Percentiles rank a stretch among this genome's conserved stretches.
phyloP scores from a whole-genome alignment of 2,888 invertebrate species.

The Hirtodrosophila duncani region DNA sequence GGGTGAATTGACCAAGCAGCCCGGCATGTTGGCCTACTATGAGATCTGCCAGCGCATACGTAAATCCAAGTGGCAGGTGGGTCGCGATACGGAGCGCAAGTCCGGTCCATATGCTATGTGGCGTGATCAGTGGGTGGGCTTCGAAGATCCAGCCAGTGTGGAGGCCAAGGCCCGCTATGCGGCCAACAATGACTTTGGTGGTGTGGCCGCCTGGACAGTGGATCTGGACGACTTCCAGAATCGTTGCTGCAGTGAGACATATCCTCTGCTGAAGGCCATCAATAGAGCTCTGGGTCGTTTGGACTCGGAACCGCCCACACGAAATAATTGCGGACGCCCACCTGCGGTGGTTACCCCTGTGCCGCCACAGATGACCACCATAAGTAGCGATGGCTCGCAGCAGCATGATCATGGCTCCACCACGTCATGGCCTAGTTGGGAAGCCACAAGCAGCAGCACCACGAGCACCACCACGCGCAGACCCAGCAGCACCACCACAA shows the following conservation, averaged over 20 bases:
- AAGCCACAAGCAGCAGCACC: conserved; percentile 44
- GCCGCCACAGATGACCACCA: conserved; percentile 86
- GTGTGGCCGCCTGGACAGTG: conserved; percentile 91
- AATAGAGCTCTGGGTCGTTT: conserved; percentile 86
- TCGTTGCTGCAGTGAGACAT: conserved; percentile 88
- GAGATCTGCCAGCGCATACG: conserved; percentile 88
- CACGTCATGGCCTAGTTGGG: conserved; percentile 72
- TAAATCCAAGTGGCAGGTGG: conserved; percentile 84
- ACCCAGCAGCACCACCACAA: conserved; percentile 60
- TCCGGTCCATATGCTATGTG: conserved; percentile 86
- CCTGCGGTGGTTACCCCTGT: conserved; percentile 86
- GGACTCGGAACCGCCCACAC: conserved; percentile 79
- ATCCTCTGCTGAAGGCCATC: conserved; percentile 87
- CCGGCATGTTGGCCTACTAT: conserved; percentile 92
- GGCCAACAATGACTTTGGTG: conserved; percentile 85
- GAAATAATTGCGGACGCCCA: conserved; percentile 84
- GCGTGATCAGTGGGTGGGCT: conserved; percentile 93
- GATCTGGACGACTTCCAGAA: conserved; percentile 93
- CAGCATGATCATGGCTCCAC: conserved; percentile 73
- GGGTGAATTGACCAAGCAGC: conserved; percentile 90
- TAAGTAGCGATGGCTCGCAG: conserved; percentile 80
- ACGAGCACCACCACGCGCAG: conserved; percentile 42
- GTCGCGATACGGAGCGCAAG: conserved; percentile 82
- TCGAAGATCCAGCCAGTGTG: conserved; percentile 88
- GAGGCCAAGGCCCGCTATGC: conserved; percentile 88